A percentile compares a stretch with the other conserved stretches of the same genome.
phyloP scores from a whole-genome alignment of 2,113 vertebrate species.

The Meriones unguiculatus region DNA sequence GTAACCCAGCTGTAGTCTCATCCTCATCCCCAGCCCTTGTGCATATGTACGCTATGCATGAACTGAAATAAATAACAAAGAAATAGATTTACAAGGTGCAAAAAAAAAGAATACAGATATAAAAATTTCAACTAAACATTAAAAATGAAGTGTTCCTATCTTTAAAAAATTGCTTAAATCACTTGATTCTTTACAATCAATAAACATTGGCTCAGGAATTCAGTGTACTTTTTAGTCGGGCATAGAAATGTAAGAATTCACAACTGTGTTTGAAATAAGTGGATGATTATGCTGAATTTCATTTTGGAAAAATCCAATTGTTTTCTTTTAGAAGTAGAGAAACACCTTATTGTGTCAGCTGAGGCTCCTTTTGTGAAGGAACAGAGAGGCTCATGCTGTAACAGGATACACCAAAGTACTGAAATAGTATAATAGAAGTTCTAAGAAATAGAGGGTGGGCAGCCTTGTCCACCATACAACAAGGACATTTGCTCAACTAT shows the following conservation, averaged over 20 bases:
- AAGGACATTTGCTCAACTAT: too few relatives aligned
- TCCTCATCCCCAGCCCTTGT: too few relatives aligned
- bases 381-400: not conserved
- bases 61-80: too few relatives aligned
- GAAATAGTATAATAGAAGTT: slow-evolving; percentile 35
- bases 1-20: too few relatives aligned
- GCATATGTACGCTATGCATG: too few relatives aligned
- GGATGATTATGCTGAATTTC: not conserved
- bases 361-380: not conserved
- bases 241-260: not conserved
- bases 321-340: not conserved
- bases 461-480: too few relatives aligned
- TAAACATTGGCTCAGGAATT: slow-evolving; percentile 1
- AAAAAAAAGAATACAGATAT: too few relatives aligned
- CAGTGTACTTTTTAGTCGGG: not conserved
- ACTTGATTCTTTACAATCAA: not conserved
- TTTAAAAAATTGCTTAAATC: not conserved
- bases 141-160: too few relatives aligned
- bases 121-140: too few relatives aligned
- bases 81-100: too few relatives aligned
- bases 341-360: not conserved
- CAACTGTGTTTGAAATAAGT: slow-evolving; percentile 3
- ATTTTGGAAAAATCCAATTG: slow-evolving; percentile 8
- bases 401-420: not conserved
- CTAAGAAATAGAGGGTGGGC: not conserved